These are phyloP conservation scores for Podarcis cretensis DNA, from an alignment of 2,113 vertebrate species.

Conservation along the genomic window DNA sequence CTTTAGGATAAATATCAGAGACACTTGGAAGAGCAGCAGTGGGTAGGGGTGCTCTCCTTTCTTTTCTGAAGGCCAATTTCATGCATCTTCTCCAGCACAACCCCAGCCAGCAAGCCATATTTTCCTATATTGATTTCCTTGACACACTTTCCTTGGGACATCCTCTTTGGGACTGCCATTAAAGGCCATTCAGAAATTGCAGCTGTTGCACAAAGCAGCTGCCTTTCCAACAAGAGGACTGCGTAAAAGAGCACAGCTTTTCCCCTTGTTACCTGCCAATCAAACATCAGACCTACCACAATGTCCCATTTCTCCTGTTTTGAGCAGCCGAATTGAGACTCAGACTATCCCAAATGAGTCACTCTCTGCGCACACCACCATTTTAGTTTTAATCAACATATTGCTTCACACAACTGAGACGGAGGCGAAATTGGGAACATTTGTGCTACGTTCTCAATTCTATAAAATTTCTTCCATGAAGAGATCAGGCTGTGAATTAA, in stretches of 20 bases:
- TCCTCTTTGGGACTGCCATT: slow-evolving; percentile 12
- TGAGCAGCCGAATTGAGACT: slow-evolving; percentile 14
- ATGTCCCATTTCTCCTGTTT: slow-evolving; percentile 14
- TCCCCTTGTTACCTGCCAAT: not conserved
- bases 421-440: not conserved
- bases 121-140: slow-evolving; percentile 13
- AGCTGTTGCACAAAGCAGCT: slow-evolving; percentile 22
- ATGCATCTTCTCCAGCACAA: slow-evolving; percentile 13
- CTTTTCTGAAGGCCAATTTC: slow-evolving; percentile 11
- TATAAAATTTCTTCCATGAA: slow-evolving; percentile 6
- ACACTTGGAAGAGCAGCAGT: slow-evolving; percentile 2
- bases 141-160: slow-evolving; percentile 7
- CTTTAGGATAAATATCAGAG: slow-evolving; percentile 7
- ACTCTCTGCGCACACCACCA: not conserved
- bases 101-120: slow-evolving; percentile 27
- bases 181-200: slow-evolving; percentile 42
- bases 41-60: not conserved
- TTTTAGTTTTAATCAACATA: slow-evolving; percentile 25
- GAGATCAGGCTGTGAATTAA: not conserved
- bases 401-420: slow-evolving; percentile 7
- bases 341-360: not conserved
- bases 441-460: not conserved
- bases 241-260: slow-evolving; percentile 6
- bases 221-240: slow-evolving; percentile 4
- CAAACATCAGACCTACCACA: not conserved